Percentiles rank a stretch among this genome's conserved stretches.
Evolutionary conservation across 1,140 invertebrate species (phyloP).

Genomic region (Druon quercuslanigerum): DNA sequence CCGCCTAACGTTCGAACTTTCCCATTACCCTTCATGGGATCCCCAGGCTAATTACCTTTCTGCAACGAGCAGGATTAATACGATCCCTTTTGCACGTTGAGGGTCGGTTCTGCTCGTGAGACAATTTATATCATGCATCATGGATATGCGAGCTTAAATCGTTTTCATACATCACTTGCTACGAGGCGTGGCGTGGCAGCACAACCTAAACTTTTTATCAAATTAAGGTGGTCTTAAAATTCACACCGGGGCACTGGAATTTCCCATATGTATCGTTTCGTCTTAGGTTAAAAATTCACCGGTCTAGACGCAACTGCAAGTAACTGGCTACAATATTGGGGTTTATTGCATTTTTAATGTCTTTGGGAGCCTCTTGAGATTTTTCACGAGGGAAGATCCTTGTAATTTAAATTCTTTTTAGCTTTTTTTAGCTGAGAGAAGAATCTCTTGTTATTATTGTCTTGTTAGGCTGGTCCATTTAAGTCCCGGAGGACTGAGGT

Average conservation of each 20-base stretch:
- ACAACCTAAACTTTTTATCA: slow-evolving; percentile 11
- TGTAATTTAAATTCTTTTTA: neutral
- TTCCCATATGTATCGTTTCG: slow-evolving; percentile 29
- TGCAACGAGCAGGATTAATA: slow-evolving; percentile 10
- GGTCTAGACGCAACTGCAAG: neutral
- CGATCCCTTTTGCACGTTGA: slow-evolving; percentile 7
- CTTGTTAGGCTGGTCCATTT: no score
- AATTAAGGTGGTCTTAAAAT: neutral
- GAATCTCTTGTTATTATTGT: no score
- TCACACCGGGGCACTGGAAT: neutral
- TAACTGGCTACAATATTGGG: slow-evolving; percentile 5
- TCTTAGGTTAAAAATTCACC: slow-evolving; percentile 11
- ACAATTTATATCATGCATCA: slow-evolving; percentile 7
- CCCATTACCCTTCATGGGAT: slow-evolving; percentile 18
- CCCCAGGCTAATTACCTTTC: slow-evolving; percentile 22
- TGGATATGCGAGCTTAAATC: slow-evolving; percentile 21
- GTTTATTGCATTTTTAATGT: slow-evolving; percentile 15
- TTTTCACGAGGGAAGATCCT: neutral
- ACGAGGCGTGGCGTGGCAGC: neutral
- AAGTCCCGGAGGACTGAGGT: no score
- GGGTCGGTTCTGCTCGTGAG: slow-evolving; percentile 8
- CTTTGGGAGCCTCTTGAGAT: neutral
- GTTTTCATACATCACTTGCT: slow-evolving; percentile 27
- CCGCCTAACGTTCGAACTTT: slow-evolving; percentile 27
- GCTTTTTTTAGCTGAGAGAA: no score